These are phyloP conservation scores for Eupithecia inturbata DNA, from an alignment of 2,888 invertebrate genomes.

Conservation along the genomic window DNA sequence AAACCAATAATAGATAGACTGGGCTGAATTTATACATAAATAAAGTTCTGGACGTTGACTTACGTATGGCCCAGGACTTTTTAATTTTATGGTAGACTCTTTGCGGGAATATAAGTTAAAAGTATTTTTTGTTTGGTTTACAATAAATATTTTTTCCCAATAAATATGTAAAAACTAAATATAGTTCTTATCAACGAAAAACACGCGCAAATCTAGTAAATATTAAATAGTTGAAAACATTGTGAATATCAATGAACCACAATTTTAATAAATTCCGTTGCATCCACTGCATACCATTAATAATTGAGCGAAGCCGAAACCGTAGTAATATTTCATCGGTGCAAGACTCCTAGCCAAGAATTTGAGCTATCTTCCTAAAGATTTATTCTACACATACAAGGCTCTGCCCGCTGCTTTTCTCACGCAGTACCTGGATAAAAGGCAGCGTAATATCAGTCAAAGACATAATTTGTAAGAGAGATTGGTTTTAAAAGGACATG, in stretches of 20 bases:
- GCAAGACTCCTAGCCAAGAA: conserved; percentile 21
- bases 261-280: conserved; percentile 8
- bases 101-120: too few relatives aligned
- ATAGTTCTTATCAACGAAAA: not conserved
- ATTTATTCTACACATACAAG: conserved; percentile 7
- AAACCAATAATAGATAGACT: too few relatives aligned
- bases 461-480: too few relatives aligned
- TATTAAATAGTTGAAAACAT: not conserved
- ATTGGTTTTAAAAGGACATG: too few relatives aligned
- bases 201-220: not conserved
- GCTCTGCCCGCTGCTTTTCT: not conserved
- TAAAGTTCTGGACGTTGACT: too few relatives aligned
- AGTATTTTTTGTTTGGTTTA: too few relatives aligned
- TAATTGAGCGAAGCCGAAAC: conserved; percentile 15
- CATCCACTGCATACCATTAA: conserved; percentile 13
- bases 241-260: not conserved
- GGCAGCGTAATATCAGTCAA: not conserved
- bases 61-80: too few relatives aligned
- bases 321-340: conserved; percentile 20
- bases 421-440: not conserved
- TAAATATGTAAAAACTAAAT: too few relatives aligned
- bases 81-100: too few relatives aligned
- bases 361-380: conserved; percentile 10
- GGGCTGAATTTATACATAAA: too few relatives aligned
- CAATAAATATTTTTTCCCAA: too few relatives aligned